These are phyloP conservation scores for Melipona beecheii DNA, from an alignment of 2,888 invertebrate genomes.

Conservation along the genomic window DNA sequence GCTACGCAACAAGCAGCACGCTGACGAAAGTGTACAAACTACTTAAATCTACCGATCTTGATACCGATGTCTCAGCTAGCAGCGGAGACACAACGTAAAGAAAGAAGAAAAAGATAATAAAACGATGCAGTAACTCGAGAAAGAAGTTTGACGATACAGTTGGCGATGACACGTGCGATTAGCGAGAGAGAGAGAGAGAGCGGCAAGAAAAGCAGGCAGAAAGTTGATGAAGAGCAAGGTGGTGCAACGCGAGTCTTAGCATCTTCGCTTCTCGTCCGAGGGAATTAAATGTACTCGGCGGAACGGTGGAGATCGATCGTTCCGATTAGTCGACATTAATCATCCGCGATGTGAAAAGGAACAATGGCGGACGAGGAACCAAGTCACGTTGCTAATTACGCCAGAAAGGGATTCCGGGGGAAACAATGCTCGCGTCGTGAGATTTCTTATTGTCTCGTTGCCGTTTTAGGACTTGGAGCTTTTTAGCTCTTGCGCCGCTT, in stretches of 20 bases:
- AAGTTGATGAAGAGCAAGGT: conserved; percentile 42
- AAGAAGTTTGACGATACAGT: neutral
- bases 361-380: conserved; percentile 58
- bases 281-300: conserved; percentile 52
- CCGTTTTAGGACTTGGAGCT: conserved; percentile 12
- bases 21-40: neutral
- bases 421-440: conserved; percentile 51
- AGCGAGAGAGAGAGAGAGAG: neutral
- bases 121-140: neutral
- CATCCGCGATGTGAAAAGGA: conserved; percentile 65
- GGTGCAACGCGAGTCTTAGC: conserved; percentile 30
- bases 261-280: conserved; percentile 40
- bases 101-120: neutral
- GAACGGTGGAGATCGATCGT: conserved; percentile 54
- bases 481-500: conserved; percentile 33
- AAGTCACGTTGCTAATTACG: conserved; percentile 68
- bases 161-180: neutral
- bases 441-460: conserved; percentile 44
- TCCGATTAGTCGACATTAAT: conserved; percentile 66
- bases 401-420: conserved; percentile 59
- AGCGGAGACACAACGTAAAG: neutral
- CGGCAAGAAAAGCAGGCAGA: conserved; percentile 15
- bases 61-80: neutral
- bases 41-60: neutral
- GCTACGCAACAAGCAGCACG: neutral